Evolutionary conservation across 2,113 vertebrate species (phyloP).

Genomic region (Sigmodon hispidus): DNA sequence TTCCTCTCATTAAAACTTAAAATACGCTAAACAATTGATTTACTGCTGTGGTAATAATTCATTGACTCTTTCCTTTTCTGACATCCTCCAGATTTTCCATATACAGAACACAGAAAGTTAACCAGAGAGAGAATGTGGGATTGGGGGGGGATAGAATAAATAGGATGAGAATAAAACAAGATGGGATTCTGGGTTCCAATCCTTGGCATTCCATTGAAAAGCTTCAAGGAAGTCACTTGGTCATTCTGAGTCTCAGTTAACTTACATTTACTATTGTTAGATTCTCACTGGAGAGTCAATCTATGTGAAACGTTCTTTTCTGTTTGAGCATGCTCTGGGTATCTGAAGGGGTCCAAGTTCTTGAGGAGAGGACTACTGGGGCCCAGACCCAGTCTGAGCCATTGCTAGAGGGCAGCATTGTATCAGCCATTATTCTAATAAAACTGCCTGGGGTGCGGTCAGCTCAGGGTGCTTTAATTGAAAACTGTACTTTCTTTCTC

Average conservation of each 20-base stretch:
- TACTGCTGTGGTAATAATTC: neutral
- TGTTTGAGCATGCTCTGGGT: neutral
- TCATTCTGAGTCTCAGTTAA: slow-evolving; percentile 3
- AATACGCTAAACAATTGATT: slow-evolving; percentile 28
- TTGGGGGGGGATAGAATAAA: too few relatives aligned
- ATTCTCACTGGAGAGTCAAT: slow-evolving; percentile 21
- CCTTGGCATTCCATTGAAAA: neutral
- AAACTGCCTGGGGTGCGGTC: neutral
- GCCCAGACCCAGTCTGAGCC: slow-evolving; percentile 18
- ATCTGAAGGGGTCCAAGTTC: neutral
- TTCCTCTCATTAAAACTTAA: neutral
- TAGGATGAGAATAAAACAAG: neutral
- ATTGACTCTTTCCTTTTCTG: slow-evolving; percentile 24
- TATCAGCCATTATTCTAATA: slow-evolving; percentile 69
- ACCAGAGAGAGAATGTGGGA: neutral
- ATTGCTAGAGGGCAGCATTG: slow-evolving; percentile 79
- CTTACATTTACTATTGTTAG: neutral
- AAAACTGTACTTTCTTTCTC: slow-evolving; percentile 43
- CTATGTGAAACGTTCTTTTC: neutral
- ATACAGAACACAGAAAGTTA: slow-evolving; percentile 7
- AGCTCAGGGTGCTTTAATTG: slow-evolving; percentile 1
- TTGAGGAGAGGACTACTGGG: neutral
- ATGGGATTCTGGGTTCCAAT: neutral
- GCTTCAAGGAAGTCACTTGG: slow-evolving; percentile 1
- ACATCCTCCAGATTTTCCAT: slow-evolving; percentile 10